These are phyloP conservation scores for Lochmaea capreae DNA, from an alignment of 2,888 invertebrate species.

Conservation along the genomic window DNA sequence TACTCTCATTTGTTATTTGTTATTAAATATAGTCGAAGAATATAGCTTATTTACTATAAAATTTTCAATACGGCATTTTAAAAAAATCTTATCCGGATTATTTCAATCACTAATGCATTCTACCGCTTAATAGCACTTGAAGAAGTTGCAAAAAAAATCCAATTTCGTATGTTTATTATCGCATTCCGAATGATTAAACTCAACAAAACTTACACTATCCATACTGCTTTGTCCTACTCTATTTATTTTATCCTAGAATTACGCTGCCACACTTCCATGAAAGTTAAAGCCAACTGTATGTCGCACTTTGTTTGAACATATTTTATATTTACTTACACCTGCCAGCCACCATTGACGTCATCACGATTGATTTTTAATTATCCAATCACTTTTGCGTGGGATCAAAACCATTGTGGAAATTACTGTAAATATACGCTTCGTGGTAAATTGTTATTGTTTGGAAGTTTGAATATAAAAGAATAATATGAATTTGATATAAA, in stretches of 20 bases:
- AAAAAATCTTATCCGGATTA: too few species aligned
- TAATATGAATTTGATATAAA: background rate
- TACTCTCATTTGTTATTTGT: too few species aligned
- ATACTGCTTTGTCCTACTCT: background rate
- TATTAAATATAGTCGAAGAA: too few species aligned
- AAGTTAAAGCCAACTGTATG: slow-evolving; percentile 13
- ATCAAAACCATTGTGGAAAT: slow-evolving; percentile 10
- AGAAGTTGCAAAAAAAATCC: too few species aligned
- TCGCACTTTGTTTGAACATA: slow-evolving; percentile 30
- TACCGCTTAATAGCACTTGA: too few species aligned
- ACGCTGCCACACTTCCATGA: slow-evolving; percentile 10
- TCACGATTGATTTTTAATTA: slow-evolving; percentile 39
- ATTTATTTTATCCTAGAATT: slow-evolving; percentile 5
- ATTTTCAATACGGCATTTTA: too few species aligned
- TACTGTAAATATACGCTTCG: slow-evolving; percentile 1
- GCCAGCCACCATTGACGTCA: slow-evolving; percentile 34
- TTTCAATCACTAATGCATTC: too few species aligned
- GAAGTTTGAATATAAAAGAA: background rate
- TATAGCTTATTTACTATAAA: too few species aligned
- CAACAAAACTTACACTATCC: background rate
- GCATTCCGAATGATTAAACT: background rate
- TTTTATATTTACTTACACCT: slow-evolving; percentile 13
- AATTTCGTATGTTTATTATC: background rate
- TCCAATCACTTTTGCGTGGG: background rate
- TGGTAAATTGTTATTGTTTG: background rate